Percentiles rank a stretch among this genome's conserved stretches.
These are phyloP conservation scores for Drosophila seguyi DNA, from an alignment of 1,140 invertebrate species.

Conservation along the genomic window DNA sequence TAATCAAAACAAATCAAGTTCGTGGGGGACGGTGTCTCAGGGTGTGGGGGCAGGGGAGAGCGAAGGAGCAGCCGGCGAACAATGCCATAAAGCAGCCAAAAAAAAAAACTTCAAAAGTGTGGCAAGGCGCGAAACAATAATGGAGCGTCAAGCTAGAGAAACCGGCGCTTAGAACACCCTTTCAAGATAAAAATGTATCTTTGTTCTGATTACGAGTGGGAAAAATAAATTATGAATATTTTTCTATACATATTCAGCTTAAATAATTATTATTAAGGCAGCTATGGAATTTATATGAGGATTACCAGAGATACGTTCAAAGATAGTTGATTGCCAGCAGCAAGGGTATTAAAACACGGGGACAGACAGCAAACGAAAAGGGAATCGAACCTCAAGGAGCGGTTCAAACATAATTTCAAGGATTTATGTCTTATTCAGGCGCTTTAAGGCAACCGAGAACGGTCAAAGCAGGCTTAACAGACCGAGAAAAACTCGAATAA, in stretches of 20 bases:
- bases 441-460: constrained; percentile 16
- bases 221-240: too few relatives aligned
- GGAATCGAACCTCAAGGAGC: constrained; percentile 4
- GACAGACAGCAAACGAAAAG: not conserved
- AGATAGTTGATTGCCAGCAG: too few relatives aligned
- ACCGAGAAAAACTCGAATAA: constrained; percentile 1
- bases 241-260: not conserved
- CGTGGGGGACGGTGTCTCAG: not conserved
- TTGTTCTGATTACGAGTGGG: not conserved
- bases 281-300: not conserved
- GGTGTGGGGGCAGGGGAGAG: not conserved
- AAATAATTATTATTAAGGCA: not conserved
- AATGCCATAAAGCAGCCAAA: not conserved
- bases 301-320: not conserved
- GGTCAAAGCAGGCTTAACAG: constrained; percentile 15
- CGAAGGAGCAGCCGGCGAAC: constrained; percentile 8
- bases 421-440: constrained; percentile 20
- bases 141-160: not conserved
- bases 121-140: constrained; percentile 20
- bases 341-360: not conserved
- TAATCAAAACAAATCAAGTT: constrained; percentile 25
- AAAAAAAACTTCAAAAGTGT: constrained; percentile 5
- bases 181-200: not conserved
- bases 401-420: constrained; percentile 20
- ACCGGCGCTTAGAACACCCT: not conserved